Evolutionary conservation across 1,140 invertebrate species (phyloP), one percentile per base, ranked within the genome.

Genomic region (Hetaerina americana): DNA sequence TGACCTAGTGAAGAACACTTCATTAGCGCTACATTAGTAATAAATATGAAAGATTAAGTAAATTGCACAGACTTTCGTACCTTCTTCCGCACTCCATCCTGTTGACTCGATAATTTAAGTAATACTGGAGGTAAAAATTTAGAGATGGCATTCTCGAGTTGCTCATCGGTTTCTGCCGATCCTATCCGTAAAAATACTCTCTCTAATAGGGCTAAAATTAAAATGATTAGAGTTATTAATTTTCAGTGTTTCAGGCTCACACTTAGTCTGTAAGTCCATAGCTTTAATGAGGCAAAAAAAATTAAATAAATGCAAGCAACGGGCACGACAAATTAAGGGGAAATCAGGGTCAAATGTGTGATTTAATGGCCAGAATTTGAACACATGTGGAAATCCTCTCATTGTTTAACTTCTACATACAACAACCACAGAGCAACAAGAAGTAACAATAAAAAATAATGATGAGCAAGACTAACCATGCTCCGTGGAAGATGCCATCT

Each of bases 51-150:
- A 5, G 1, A 67, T 71, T 26, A 49, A 66, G 71, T 5, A 27
- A 69, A 29, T 27, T 71, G 3, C 22, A 12, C 72, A 73, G 77
- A 88, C 91, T 87, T 93, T 94, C 78, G 90, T 78, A 88, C 91
- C 87, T 93, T 94, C 78, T 90, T 91, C 66, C 91, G 83, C 15
- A 96, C 93, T 76, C 87, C 87, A 81, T 95, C 93, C 80, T 94
- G 87, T 22, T 88, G 86, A 49, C 93, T 95, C 66, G 92, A 90
- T 24, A 97, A 82, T 81, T 96, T 96, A 0, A 96, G 82, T 70
- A 97, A 85, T 70, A 96, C 90, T n/a, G 94, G 93, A 28, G 92
- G 87, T 66, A 97, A 80, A 81, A 96, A 96, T 79, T 94, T 94
- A 49, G 84, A 87, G 26, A 97, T 84, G 68, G 89, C 88, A 76